phyloP scores from a whole-genome alignment of 2,113 vertebrate species.

The Microcebus griseorufus region DNA sequence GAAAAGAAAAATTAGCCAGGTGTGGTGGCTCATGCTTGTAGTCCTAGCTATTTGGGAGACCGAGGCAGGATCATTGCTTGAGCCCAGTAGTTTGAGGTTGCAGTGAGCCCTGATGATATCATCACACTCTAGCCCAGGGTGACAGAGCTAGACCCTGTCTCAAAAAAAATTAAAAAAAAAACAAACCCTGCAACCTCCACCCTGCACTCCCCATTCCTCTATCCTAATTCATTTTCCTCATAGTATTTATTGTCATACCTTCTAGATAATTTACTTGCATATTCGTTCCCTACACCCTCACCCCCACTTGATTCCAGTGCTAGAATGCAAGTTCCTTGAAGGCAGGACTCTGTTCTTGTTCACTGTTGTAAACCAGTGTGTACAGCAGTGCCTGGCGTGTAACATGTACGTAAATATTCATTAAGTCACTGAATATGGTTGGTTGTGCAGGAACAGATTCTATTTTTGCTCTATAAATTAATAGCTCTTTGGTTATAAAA shows the following conservation, averaged over 20 bases:
- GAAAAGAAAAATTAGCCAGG: too few relatives aligned
- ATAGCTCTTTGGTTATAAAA: background rate
- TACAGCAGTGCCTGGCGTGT: background rate
- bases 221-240: background rate
- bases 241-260: background rate
- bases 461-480: background rate
- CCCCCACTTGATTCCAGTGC: background rate
- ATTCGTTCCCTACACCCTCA: background rate
- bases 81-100: too few relatives aligned
- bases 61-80: too few relatives aligned
- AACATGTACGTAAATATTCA: background rate
- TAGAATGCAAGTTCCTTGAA: background rate
- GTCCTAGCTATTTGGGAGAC: too few relatives aligned
- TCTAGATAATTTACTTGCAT: background rate
- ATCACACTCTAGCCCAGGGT: too few relatives aligned
- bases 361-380: background rate
- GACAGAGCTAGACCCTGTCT: too few relatives aligned
- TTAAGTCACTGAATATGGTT: background rate
- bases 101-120: too few relatives aligned
- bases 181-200: background rate
- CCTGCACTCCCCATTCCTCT: background rate
- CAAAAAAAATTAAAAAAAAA: too few relatives aligned
- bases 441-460: background rate
- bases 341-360: background rate
- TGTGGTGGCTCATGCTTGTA: too few relatives aligned